A percentile compares a stretch with the other conserved stretches of the same genome.
These are phyloP conservation scores for Hippopotamyrus pictus DNA, from an alignment of 2,797 vertebrate species.

Conservation along the genomic window DNA sequence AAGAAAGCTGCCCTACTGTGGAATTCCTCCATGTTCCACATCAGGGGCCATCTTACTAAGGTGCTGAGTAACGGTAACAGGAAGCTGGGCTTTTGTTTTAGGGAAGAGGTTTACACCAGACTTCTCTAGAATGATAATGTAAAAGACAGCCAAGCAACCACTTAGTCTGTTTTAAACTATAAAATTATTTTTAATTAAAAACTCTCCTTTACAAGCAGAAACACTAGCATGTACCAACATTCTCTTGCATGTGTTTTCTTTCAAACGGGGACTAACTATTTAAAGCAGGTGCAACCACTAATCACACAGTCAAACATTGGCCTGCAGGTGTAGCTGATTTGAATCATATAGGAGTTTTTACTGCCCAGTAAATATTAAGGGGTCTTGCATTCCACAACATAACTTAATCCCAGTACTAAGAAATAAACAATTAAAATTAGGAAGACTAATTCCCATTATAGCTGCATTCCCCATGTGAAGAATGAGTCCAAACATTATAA, in stretches of 20 bases:
- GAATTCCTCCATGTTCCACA: neutral
- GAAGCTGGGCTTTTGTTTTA: neutral
- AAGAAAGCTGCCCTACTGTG: neutral
- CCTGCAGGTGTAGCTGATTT: neutral
- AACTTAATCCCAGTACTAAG: neutral
- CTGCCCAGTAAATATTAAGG: neutral
- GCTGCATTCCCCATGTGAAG: neutral
- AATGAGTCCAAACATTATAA: neutral
- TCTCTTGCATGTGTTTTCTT: neutral
- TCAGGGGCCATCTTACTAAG: neutral
- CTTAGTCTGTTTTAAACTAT: neutral
- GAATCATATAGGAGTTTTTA: neutral
- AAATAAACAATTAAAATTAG: neutral
- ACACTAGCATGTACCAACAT: neutral
- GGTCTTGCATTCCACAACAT: neutral
- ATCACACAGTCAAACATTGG: neutral
- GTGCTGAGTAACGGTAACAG: neutral
- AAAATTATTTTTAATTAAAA: neutral
- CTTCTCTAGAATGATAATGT: neutral
- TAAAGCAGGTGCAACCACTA: neutral
- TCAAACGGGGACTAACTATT: neutral
- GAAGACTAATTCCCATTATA: neutral
- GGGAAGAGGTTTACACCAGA: neutral
- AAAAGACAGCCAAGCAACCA: neutral
- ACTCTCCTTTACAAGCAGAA: neutral